A percentile compares a stretch with the other conserved stretches of the same genome.
phyloP scores from a whole-genome alignment of 2,888 invertebrate genomes.

The Drosophila macrospina region DNA sequence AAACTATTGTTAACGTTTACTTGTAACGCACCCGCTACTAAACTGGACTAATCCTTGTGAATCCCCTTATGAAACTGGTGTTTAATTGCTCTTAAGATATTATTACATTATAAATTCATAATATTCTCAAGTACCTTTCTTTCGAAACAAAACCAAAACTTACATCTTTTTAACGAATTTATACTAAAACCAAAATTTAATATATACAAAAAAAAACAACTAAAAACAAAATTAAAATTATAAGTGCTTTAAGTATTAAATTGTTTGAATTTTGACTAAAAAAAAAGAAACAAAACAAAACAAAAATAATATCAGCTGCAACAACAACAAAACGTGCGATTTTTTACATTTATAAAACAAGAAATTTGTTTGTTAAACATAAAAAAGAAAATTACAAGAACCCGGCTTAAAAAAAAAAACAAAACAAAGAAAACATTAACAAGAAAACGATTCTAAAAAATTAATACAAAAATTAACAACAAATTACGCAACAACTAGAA shows the following conservation, averaged over 20 bases:
- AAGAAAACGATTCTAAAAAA: conserved; percentile 34
- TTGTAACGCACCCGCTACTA: conserved; percentile 25
- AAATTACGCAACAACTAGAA: conserved; percentile 49
- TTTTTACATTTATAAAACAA: conserved; percentile 78
- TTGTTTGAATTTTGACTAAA: conserved; percentile 71
- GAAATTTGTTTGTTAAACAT: conserved; percentile 70
- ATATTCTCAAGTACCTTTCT: conserved; percentile 77
- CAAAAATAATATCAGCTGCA: conserved; percentile 1
- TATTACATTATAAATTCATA: conserved; percentile 33
- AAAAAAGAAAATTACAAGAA: conserved; percentile 44
- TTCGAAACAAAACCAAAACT: conserved; percentile 60
- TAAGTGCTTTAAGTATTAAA: conserved; percentile 76
- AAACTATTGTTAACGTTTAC: conserved; percentile 55
- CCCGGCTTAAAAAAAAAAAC: conserved; percentile 58
- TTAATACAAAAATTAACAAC: conserved; percentile 11
- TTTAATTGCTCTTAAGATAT: conserved; percentile 52
- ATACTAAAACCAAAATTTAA: conserved; percentile 48
- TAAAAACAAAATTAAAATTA: conserved; percentile 35
- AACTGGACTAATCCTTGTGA: conserved; percentile 51
- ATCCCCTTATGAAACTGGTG: conserved; percentile 38
- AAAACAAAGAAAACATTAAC: conserved; percentile 29
- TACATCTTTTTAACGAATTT: conserved; percentile 78
- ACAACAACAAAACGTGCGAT: conserved; percentile 43
- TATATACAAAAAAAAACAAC: conserved; percentile 45
- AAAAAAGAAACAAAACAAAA: conserved; percentile 23